A percentile compares a stretch with the other conserved stretches of the same genome.
These are phyloP conservation scores for Phymastichus coffea DNA, from an alignment of 1,140 invertebrate genomes.

Conservation along the genomic window DNA sequence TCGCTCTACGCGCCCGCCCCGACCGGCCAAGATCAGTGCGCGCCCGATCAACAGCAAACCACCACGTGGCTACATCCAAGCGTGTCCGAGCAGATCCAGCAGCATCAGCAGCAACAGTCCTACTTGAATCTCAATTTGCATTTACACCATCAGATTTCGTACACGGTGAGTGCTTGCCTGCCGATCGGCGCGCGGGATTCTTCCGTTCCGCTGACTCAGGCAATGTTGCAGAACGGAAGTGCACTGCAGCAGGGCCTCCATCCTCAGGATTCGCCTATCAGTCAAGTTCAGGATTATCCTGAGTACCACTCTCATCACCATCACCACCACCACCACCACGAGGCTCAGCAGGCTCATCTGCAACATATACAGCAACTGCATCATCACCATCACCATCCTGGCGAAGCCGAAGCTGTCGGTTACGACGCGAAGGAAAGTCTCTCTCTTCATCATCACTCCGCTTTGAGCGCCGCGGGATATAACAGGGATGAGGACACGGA, in stretches of 20 bases:
- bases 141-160: conserved; percentile 53
- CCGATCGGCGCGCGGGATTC: background rate
- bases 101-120: conserved; percentile 47
- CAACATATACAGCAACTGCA: conserved; percentile 31
- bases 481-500: background rate
- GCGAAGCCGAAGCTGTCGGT: background rate
- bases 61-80: conserved; percentile 49
- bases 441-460: conserved; percentile 7
- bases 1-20: conserved; percentile 48
- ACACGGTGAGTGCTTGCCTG: conserved; percentile 7
- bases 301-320: conserved; percentile 35
- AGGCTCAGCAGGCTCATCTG: conserved; percentile 27
- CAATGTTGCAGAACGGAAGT: conserved; percentile 7
- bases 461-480: conserved; percentile 1
- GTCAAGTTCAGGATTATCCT: conserved; percentile 25
- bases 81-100: conserved; percentile 44
- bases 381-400: conserved; percentile 23
- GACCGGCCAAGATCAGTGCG: conserved; percentile 37
- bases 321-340: conserved; percentile 11
- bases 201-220: too few species aligned
- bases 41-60: conserved; percentile 30
- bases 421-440: conserved; percentile 13
- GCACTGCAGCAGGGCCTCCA: conserved; percentile 32
- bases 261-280: conserved; percentile 14
- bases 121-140: conserved; percentile 54